phyloP scores from a whole-genome alignment of 2,113 vertebrate species.

The Muntiacus reevesi region DNA sequence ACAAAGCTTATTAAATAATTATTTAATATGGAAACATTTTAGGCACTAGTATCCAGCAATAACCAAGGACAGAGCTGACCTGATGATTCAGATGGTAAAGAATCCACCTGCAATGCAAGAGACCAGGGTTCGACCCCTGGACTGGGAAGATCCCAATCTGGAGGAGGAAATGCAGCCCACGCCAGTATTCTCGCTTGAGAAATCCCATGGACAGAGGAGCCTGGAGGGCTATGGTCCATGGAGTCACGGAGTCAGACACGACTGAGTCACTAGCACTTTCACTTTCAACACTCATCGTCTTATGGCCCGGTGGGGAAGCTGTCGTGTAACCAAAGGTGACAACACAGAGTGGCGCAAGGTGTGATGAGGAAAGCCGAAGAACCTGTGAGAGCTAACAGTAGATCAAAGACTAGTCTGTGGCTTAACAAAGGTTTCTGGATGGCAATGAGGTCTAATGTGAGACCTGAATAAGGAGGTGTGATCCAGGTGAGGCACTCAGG shows the following conservation, averaged over 20 bases:
- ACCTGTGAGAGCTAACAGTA: neutral
- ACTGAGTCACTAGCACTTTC: neutral
- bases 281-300: neutral
- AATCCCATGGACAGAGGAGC: neutral
- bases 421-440: neutral
- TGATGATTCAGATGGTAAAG: neutral
- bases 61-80: neutral
- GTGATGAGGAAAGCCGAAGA: neutral
- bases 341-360: neutral
- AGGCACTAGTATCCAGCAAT: neutral
- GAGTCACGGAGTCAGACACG: neutral
- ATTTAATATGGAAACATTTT: neutral
- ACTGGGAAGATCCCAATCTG: neutral
- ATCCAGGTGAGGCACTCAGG: neutral
- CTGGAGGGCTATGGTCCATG: rapidly evolving
- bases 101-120: neutral
- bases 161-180: neutral
- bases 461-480: neutral
- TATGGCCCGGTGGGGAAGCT: neutral
- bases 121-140: rapidly evolving
- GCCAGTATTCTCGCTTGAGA: rapidly evolving
- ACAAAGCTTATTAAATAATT: neutral
- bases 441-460: neutral
- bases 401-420: neutral
- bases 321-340: neutral